phyloP scores from a whole-genome alignment of 2,888 invertebrate species.

The Sinohyriopsis cumingii region DNA sequence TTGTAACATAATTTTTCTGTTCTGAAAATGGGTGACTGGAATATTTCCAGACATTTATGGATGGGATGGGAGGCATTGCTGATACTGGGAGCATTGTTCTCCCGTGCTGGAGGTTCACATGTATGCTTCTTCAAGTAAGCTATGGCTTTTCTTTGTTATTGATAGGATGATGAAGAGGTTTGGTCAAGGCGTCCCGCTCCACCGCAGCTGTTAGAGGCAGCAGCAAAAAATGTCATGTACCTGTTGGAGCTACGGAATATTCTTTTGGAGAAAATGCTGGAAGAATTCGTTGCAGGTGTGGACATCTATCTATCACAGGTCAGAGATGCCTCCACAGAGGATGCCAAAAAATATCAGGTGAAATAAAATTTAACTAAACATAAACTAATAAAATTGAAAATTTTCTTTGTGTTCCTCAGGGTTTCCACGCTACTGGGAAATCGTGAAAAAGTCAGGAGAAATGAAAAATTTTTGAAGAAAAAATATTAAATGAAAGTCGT shows the following conservation, averaged over 20 bases:
- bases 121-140: no score
- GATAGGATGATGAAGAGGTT: conserved; percentile 54
- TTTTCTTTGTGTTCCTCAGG: neutral
- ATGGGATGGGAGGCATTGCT: no score
- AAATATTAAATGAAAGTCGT: no score
- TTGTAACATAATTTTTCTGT: no score
- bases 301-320: conserved; percentile 61
- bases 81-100: no score
- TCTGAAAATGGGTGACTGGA: no score
- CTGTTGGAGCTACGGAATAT: conserved; percentile 53
- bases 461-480: no score
- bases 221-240: conserved; percentile 55
- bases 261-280: conserved; percentile 62
- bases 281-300: conserved; percentile 61
- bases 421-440: no score
- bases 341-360: conserved; percentile 43
- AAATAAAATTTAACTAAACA: neutral
- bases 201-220: conserved; percentile 43
- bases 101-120: no score
- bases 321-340: conserved; percentile 50
- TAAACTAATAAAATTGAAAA: neutral
- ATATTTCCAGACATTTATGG: no score
- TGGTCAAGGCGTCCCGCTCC: conserved; percentile 57
- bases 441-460: no score
- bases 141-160: neutral